phyloP scores from a whole-genome alignment of 2,888 invertebrate species.

The Caprella mutica region DNA sequence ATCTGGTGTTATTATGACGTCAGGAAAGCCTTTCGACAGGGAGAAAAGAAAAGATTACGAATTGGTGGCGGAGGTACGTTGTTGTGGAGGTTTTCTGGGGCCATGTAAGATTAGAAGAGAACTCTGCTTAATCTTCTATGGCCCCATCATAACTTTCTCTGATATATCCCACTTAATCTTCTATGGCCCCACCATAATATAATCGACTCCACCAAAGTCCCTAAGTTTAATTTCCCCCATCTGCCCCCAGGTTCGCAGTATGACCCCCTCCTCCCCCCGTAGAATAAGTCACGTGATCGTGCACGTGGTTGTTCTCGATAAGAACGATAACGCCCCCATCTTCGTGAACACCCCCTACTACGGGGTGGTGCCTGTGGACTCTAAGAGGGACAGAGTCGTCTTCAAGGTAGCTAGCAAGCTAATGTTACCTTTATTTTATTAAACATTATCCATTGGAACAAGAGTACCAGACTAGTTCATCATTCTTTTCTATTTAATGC shows the following conservation, averaged over 20 bases:
- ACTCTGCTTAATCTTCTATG: too few species aligned
- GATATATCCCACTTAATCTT: too few species aligned
- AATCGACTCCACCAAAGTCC: neutral
- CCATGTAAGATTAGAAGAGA: too few species aligned
- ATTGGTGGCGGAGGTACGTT: conserved; percentile 65
- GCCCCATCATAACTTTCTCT: too few species aligned
- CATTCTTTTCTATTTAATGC: too few species aligned
- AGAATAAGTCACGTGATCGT: conserved; percentile 59
- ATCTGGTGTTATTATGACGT: conserved; percentile 79
- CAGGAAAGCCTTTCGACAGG: conserved; percentile 71
- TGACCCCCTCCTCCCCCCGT: conserved; percentile 3
- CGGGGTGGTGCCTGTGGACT: conserved; percentile 78
- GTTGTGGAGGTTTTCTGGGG: neutral
- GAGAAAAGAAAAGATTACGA: conserved; percentile 68
- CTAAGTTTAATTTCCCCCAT: neutral
- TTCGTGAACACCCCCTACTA: conserved; percentile 88
- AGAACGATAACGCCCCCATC: conserved; percentile 90
- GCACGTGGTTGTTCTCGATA: conserved; percentile 73
- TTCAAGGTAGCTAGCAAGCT: conserved; percentile 49
- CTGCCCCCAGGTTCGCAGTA: conserved; percentile 48
- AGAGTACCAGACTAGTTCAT: too few species aligned
- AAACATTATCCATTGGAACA: too few species aligned
- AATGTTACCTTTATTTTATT: neutral
- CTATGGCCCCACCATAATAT: too few species aligned
- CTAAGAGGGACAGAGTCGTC: conserved; percentile 65